These are phyloP conservation scores for Phalacrocorax carbo DNA, from an alignment of 2,113 vertebrate genomes.

Conservation along the genomic window DNA sequence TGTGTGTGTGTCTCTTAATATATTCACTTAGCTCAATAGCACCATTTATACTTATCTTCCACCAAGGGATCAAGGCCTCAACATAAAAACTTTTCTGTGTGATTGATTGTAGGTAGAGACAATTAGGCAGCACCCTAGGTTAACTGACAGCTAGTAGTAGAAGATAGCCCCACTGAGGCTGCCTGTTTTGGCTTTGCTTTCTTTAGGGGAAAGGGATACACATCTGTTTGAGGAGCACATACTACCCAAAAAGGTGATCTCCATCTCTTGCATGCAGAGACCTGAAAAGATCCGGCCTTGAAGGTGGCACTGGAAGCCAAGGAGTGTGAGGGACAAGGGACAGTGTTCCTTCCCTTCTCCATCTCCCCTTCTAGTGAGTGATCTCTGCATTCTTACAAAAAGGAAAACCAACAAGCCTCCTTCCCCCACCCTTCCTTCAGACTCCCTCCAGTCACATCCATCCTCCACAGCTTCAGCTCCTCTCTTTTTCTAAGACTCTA, in stretches of 20 bases:
- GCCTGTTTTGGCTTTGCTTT: not conserved
- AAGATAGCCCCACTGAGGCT: not conserved
- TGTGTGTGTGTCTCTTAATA: not conserved
- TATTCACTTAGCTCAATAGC: not conserved
- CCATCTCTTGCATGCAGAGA: not conserved
- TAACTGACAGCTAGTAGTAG: not conserved
- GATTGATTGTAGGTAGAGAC: not conserved
- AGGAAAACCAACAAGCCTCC: not conserved
- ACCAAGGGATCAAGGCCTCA: not conserved
- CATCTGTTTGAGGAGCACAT: not conserved
- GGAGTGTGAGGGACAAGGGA: not conserved
- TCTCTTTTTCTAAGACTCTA: not conserved
- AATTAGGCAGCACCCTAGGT: not conserved
- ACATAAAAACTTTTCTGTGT: not conserved
- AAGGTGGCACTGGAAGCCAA: not conserved
- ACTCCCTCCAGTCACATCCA: not conserved
- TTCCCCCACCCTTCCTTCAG: not conserved
- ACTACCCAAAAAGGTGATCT: not conserved
- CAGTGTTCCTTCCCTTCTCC: not conserved
- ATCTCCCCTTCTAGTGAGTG: not conserved
- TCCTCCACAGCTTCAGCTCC: not conserved
- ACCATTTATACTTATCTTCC: not conserved
- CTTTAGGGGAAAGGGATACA: not conserved
- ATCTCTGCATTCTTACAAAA: not conserved
- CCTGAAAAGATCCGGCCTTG: not conserved